Evolutionary conservation across 2,113 vertebrate genomes (phyloP).

Genomic region (Epinephelus cyanopodus): DNA sequence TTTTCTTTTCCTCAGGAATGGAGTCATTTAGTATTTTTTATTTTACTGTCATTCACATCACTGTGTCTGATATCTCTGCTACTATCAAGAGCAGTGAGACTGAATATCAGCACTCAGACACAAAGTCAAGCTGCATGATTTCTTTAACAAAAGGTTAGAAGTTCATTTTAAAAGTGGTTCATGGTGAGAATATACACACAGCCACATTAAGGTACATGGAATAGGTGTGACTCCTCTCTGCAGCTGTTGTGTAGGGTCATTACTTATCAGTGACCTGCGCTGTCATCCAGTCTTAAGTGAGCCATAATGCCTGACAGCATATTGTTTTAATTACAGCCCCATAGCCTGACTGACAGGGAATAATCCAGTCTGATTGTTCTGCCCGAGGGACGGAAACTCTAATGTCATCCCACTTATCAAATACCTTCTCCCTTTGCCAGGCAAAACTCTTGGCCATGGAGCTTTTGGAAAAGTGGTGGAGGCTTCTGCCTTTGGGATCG

Average conservation of each 20-base stretch:
- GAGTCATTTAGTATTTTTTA: too few species aligned
- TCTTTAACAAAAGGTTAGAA: conserved; percentile 21
- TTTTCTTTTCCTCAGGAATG: too few species aligned
- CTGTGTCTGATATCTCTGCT: too few species aligned
- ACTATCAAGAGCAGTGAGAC: not conserved
- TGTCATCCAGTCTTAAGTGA: conserved; percentile 66
- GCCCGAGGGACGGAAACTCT: conserved; percentile 48
- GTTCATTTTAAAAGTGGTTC: not conserved
- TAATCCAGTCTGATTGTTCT: conserved; percentile 59
- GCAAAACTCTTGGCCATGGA: conserved; percentile 95
- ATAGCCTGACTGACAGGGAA: conserved; percentile 66
- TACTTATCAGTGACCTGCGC: conserved; percentile 66
- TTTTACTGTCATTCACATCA: not conserved
- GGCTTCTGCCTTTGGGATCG: conserved; percentile 95
- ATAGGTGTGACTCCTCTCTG: conserved; percentile 45
- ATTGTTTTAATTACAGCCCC: conserved; percentile 78
- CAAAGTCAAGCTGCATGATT: not conserved
- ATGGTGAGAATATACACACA: conserved; percentile 1
- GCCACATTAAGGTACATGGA: conserved; percentile 15
- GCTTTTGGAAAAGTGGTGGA: conserved; percentile 97
- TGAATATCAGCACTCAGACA: not conserved
- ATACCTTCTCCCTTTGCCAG: conserved; percentile 76
- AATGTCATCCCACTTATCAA: conserved; percentile 38
- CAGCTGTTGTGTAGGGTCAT: conserved; percentile 58
- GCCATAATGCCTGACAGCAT: conserved; percentile 62